phyloP scores from a whole-genome alignment of 35 echinoderm and acorn worm species.

The Apostichopus japonicus region DNA sequence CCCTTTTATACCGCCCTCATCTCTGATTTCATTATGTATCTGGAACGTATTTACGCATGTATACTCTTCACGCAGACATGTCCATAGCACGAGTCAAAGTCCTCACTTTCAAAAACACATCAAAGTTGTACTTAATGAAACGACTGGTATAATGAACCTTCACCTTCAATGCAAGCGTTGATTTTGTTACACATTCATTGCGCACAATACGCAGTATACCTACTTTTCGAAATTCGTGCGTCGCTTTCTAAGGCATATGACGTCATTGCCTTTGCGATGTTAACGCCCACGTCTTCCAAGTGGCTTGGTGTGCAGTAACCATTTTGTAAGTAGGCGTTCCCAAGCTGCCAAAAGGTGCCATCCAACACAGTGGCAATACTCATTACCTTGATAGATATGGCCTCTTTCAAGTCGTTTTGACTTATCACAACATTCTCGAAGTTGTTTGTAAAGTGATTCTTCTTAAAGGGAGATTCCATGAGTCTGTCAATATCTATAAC shows the following conservation, averaged over 20 bases:
- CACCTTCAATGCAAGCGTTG: too few relatives aligned
- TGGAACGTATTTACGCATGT: too few relatives aligned
- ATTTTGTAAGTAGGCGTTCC: neutral
- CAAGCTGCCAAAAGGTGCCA: neutral
- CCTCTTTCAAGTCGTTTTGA: neutral
- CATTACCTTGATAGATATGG: neutral
- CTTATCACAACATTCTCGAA: neutral
- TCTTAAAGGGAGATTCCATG: neutral
- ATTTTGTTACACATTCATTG: too few relatives aligned
- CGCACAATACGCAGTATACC: neutral
- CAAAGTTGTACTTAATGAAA: too few relatives aligned
- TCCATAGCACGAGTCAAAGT: too few relatives aligned
- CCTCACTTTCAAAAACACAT: too few relatives aligned
- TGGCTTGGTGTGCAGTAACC: neutral
- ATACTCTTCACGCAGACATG: too few relatives aligned
- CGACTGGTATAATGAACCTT: too few relatives aligned
- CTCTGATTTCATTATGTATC: too few relatives aligned
- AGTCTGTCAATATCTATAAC: neutral
- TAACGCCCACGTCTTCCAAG: neutral
- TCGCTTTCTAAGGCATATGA: neutral
- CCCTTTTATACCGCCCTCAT: too few relatives aligned
- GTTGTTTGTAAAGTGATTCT: neutral
- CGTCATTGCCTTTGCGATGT: neutral
- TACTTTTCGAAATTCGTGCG: neutral
- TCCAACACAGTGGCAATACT: neutral